phyloP scores from a whole-genome alignment of 2,113 vertebrate species.

The Pollimyrus isidori region DNA sequence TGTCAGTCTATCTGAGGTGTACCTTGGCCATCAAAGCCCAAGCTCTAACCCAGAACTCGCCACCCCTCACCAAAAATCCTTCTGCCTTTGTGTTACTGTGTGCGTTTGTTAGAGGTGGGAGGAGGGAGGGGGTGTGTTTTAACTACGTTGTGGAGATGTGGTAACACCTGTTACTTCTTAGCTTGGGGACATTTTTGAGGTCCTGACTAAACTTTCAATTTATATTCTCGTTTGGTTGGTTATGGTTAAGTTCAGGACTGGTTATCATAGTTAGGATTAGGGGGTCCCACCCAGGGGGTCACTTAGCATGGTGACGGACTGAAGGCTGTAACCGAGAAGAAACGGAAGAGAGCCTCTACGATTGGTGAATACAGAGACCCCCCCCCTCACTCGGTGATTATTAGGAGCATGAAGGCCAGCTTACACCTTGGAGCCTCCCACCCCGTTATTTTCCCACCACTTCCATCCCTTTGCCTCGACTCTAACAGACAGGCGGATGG shows the following conservation, averaged over 20 bases:
- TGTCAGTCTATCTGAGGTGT: not conserved
- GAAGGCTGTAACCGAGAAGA: not conserved
- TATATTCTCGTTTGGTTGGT: not conserved
- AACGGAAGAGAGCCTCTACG: not conserved
- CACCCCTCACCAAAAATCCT: not conserved
- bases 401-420: not conserved
- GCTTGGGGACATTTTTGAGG: not conserved
- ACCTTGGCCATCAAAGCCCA: not conserved
- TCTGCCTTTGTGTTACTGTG: not conserved
- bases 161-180: not conserved
- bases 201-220: not conserved
- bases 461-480: not conserved
- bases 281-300: not conserved
- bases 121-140: not conserved
- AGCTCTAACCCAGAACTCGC: not conserved
- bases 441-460: not conserved
- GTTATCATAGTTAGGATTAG: not conserved
- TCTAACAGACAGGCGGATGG: not conserved
- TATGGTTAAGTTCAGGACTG: not conserved
- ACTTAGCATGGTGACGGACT: not conserved
- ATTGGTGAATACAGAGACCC: not conserved
- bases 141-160: not conserved
- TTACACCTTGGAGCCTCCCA: not conserved
- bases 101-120: no score
- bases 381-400: not conserved